Percentiles rank a stretch among this genome's conserved stretches.
Conservation (phyloP, 2,113 vertebrate species). For the Lonchura striata region DNA sequence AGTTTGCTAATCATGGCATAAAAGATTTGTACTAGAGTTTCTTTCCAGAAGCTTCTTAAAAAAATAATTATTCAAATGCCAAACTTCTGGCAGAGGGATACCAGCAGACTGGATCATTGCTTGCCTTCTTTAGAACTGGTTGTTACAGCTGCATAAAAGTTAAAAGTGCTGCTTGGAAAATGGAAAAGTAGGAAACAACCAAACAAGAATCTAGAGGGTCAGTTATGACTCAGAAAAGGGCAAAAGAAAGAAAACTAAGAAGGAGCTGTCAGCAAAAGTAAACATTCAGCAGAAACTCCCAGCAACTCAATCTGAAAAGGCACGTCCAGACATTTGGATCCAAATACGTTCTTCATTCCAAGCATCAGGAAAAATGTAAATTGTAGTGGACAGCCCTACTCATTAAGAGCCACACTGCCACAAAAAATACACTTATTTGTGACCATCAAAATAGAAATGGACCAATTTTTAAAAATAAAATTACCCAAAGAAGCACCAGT, state of each 20-base stretch:
- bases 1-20: background rate
- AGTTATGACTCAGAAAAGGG: conserved; percentile 53
- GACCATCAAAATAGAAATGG: background rate
- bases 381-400: background rate
- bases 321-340: background rate
- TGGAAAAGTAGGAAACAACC: background rate
- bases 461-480: background rate
- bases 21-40: background rate
- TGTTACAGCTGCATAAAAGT: background rate
- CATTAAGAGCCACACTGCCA: background rate
- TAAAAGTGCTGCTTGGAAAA: background rate
- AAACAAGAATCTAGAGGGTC: conserved; percentile 37
- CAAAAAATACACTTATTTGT: background rate
- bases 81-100: background rate
- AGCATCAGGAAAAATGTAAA: background rate
- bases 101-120: background rate
- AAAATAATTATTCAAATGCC: background rate
- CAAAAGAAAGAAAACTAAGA: conserved; percentile 29
- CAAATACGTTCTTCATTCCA: background rate
- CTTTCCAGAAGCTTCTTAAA: background rate
- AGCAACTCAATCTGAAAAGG: background rate
- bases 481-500: background rate
- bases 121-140: background rate
- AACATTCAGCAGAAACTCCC: background rate
- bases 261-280: conserved; percentile 13